Evolutionary conservation across 2,113 vertebrate genomes (phyloP).

Genomic region (Macroglossus sobrinus): DNA sequence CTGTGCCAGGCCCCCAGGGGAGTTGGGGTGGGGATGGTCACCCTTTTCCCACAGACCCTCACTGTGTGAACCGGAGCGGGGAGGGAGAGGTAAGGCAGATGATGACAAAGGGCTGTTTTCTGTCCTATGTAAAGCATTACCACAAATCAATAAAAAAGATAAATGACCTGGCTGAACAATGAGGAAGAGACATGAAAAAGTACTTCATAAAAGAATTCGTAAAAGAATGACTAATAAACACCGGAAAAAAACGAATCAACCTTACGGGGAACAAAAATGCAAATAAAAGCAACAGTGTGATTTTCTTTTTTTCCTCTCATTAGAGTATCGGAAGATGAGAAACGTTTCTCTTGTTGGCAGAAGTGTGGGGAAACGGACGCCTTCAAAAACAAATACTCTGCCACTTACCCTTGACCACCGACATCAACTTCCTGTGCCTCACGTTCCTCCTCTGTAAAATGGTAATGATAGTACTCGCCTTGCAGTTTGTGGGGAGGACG

Average conservation of each 20-base stretch:
- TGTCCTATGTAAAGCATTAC: fast-evolving
- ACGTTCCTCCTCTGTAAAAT: background rate
- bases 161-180: background rate
- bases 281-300: background rate
- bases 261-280: background rate
- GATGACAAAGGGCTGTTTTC: no score
- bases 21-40: fast-evolving
- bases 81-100: fast-evolving
- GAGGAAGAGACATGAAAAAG: background rate
- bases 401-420: no score
- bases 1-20: background rate
- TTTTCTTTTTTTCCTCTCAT: no score
- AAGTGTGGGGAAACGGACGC: no score
- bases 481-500: no score
- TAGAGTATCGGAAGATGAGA: background rate
- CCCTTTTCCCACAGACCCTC: no score
- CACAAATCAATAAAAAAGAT: no score
- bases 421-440: background rate
- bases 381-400: fast-evolving
- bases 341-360: background rate
- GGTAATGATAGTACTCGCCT: fast-evolving
- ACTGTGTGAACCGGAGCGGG: background rate
- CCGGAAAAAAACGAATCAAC: background rate
- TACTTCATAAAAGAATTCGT: background rate
- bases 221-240: background rate